Evolutionary conservation across 1,140 invertebrate species (phyloP).

Genomic region (Bathynomus jamesi): DNA sequence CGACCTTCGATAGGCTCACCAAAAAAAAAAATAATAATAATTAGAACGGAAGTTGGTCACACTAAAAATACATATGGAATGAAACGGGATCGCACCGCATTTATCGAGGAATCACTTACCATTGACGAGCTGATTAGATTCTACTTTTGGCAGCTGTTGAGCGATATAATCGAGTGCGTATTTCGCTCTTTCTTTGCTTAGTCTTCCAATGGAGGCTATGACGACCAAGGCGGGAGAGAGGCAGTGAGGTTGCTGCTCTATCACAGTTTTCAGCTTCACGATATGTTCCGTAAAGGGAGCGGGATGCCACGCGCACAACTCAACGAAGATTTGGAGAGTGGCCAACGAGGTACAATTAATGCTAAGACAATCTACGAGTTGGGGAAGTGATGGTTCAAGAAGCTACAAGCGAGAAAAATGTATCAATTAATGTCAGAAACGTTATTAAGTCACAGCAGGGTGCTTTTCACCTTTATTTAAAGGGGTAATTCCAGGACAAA

Average conservation of each 20-base stretch:
- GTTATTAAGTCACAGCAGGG: no score
- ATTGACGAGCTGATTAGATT: slow-evolving; percentile 56
- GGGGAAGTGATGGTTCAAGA: slow-evolving; percentile 64
- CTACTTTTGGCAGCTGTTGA: slow-evolving; percentile 59
- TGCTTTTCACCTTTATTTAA: no score
- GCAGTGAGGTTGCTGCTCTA: slow-evolving; percentile 41
- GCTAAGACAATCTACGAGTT: slow-evolving; percentile 63
- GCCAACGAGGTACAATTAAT: slow-evolving; percentile 50
- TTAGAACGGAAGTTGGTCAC: no score
- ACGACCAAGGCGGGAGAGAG: slow-evolving; percentile 22
- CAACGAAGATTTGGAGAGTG: slow-evolving; percentile 65
- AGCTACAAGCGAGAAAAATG: slow-evolving; percentile 47
- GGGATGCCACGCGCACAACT: slow-evolving; percentile 55
- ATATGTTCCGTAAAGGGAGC: slow-evolving; percentile 39
- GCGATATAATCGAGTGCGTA: slow-evolving; percentile 70
- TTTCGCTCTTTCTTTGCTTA: slow-evolving; percentile 59
- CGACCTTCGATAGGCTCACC: no score
- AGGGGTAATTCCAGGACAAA: no score
- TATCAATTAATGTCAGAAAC: no score
- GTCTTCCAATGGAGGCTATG: slow-evolving; percentile 24
- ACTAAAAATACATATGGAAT: no score
- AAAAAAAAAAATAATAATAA: no score
- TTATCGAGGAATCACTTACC: no score
- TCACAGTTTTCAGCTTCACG: slow-evolving; percentile 43
- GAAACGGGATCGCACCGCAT: no score